These are phyloP conservation scores for Neodiprion lecontei DNA, from an alignment of 1,140 invertebrate species.

Conservation along the genomic window DNA sequence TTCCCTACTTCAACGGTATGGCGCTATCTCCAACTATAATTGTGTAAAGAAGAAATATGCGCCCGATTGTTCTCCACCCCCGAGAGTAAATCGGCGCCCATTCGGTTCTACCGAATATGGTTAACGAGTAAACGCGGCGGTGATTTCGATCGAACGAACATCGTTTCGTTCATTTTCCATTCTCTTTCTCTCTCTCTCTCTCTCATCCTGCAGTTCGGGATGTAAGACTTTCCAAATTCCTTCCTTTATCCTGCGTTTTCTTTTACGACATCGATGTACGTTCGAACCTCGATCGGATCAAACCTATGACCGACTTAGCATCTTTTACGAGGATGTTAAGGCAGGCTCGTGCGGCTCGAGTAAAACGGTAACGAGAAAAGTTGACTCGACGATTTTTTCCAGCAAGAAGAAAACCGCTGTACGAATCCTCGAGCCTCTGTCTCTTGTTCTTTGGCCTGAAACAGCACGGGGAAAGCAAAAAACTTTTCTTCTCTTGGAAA, in stretches of 20 bases:
- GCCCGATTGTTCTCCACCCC: too few species aligned
- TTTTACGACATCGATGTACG: not conserved
- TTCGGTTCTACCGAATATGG: too few species aligned
- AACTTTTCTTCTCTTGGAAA: not conserved
- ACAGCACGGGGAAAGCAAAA: not conserved
- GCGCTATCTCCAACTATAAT: too few species aligned
- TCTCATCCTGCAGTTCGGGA: not conserved
- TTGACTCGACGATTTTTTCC: constrained; percentile 1
- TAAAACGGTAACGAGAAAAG: constrained; percentile 14
- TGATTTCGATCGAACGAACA: not conserved
- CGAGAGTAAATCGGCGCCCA: too few species aligned
- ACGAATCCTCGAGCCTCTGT: not conserved
- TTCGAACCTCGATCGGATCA: not conserved
- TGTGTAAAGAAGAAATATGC: too few species aligned
- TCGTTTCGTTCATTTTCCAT: not conserved
- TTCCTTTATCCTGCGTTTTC: not conserved
- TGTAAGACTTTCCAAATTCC: too few species aligned
- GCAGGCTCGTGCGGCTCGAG: not conserved
- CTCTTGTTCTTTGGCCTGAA: not conserved
- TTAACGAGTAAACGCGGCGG: not conserved
- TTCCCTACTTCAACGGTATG: not conserved
- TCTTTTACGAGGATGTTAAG: constrained; percentile 1
- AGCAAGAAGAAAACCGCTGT: not conserved
- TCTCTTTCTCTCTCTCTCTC: not conserved
- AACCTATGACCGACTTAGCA: not conserved